Base-by-base conservation (phyloP, 2,888 invertebrate genomes). In the Acanthosepion lycidas region DNA sequence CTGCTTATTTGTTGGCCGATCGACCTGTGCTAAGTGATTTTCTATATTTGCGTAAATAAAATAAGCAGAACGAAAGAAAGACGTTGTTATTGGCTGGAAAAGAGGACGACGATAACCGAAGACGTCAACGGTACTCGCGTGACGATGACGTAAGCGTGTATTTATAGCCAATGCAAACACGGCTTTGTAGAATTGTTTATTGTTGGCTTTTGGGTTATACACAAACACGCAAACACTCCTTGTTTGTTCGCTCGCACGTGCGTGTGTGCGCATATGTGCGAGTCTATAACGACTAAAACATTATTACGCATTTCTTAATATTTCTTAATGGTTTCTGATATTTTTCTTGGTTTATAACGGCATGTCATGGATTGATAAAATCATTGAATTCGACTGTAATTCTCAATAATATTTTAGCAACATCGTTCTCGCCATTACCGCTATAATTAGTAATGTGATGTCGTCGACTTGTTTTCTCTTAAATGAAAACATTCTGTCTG, bases 101-200 rank as follows among this genome's bases (percentile, higher is more conserved):
- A n/a, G n/a, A 78, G n/a, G 18, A 33, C 33, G 78, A 78, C 78
- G 15, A 78, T 33, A 78, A 2, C 2, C 15, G n/a, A 33, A 78
- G 78, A 78, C 78, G 78, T 78, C 78, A 78, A 33, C 78, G 15
- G 33, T 33, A 33, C 78, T 33, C 78, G 78, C 78, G 78, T 78
- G 78, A 78, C 78, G 78, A 78, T 78, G 78, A 78, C 78, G 78
- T 78, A n/a, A 78, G n/a, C 78, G n/a, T n/a, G n/a, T 78, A 78
- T n/a, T 78, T 78, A 78, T 78, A 78, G 78, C 78, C n/a, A 78
- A 78, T 33, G 78, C 1, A 33, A 78, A 78, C 33, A n/a, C n/a
- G 78, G n/a, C 15, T 15, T 33, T n/a, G n/a, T 12, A n/a, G n/a
- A 33, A 78, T 78, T n/a, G n/a, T n/a, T n/a, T 78, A 33, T 78